A percentile compares a stretch with the other conserved stretches of the same genome.
Conservation (phyloP, 2,113 vertebrate genomes). For the Erythrocercus mccallii region DNA sequence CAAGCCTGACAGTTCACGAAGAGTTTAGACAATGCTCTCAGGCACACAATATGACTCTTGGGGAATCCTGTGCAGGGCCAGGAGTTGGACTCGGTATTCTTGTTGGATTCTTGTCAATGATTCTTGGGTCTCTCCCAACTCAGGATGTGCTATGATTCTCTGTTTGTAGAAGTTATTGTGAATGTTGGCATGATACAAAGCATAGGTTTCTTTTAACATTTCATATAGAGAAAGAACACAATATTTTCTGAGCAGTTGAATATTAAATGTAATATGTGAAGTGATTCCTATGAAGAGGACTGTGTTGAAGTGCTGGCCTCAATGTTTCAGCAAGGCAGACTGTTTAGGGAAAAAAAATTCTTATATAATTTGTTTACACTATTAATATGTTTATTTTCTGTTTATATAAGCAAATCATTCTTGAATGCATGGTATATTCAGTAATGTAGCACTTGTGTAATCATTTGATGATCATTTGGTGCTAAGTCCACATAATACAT, state of each 20-base stretch:
- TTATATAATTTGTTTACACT: neutral
- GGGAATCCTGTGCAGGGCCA: neutral
- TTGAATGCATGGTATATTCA: neutral
- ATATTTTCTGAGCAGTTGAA: neutral
- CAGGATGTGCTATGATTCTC: neutral
- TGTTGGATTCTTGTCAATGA: neutral
- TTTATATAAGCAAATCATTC: neutral
- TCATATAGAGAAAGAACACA: neutral
- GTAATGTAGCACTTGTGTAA: neutral
- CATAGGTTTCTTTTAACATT: neutral
- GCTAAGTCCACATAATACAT: neutral
- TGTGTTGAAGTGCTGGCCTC: neutral
- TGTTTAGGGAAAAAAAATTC: neutral
- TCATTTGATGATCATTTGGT: neutral
- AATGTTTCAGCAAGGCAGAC: neutral
- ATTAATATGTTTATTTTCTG: neutral
- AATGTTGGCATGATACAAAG: neutral
- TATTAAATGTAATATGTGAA: neutral
- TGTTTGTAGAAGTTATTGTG: neutral
- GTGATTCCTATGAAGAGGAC: neutral
- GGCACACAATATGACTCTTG: neutral
- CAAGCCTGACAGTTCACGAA: fast-evolving
- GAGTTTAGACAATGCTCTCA: neutral
- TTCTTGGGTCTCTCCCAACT: neutral
- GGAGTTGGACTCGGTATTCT: neutral